Percentiles rank a stretch among this genome's conserved stretches.
These are phyloP conservation scores for Gymnosoma rotundatum DNA, from an alignment of 2,888 invertebrate genomes.

Conservation along the genomic window DNA sequence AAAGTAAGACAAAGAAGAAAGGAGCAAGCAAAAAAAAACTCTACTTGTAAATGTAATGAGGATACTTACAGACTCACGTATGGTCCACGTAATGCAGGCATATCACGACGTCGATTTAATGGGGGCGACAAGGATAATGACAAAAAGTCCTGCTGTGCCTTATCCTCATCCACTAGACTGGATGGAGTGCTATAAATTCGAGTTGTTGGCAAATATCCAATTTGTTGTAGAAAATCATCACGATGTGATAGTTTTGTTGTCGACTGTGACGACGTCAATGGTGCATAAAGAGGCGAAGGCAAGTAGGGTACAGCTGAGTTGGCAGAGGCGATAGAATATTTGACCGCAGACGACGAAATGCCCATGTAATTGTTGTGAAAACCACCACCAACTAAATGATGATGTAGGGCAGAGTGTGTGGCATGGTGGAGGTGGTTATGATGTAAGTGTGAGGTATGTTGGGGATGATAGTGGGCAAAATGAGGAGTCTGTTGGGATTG, in stretches of 20 bases:
- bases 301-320: conserved; percentile 59
- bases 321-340: conserved; percentile 69
- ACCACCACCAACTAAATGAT: conserved; percentile 64
- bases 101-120: conserved; percentile 81
- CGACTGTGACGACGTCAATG: conserved; percentile 79
- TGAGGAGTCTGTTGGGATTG: conserved; percentile 72
- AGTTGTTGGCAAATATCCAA: conserved; percentile 81
- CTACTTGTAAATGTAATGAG: conserved; percentile 1
- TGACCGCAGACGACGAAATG: conserved; percentile 68
- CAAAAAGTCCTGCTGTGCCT: conserved; percentile 81
- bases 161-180: conserved; percentile 79
- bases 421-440: conserved; percentile 75
- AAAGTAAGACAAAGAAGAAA: conserved; percentile 13
- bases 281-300: conserved; percentile 68
- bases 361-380: conserved; percentile 65
- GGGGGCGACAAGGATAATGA: conserved; percentile 82
- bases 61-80: conserved; percentile 82
- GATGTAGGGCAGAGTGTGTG: conserved; percentile 72
- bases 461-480: conserved; percentile 70
- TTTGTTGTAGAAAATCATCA: conserved; percentile 81
- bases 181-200: conserved; percentile 80
- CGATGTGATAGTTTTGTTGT: conserved; percentile 81
- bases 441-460: conserved; percentile 73
- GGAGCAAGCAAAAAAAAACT: background rate
- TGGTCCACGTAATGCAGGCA: conserved; percentile 81